Conservation (phyloP, 2,113 vertebrate genomes). For the Cottus gobio region DNA sequence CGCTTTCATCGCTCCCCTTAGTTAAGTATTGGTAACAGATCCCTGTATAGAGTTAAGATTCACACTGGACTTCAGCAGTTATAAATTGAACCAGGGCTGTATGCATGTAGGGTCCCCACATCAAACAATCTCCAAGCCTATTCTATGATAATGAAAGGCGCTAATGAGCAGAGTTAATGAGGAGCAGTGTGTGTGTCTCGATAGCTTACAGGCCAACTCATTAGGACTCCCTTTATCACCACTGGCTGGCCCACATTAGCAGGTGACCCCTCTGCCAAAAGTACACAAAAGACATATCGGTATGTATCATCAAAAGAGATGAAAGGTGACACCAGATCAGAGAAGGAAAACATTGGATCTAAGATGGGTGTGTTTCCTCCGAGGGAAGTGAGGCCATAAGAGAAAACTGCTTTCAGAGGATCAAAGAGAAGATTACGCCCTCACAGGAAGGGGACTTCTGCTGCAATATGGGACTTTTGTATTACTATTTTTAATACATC, state of each 20-base stretch:
- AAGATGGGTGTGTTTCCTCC: conserved; percentile 24
- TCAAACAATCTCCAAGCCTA: conserved; percentile 8
- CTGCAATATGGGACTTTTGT: not conserved
- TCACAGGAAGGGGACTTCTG: not conserved
- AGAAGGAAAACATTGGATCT: conserved; percentile 12
- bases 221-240: conserved; percentile 43
- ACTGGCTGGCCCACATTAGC: conserved; percentile 29
- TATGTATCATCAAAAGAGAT: conserved; percentile 22
- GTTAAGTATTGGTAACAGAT: conserved; percentile 5
- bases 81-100: not conserved
- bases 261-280: conserved; percentile 15
- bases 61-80: conserved; percentile 3
- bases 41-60: not conserved
- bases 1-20: not conserved
- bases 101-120: not conserved
- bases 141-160: conserved; percentile 20
- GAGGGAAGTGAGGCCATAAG: not conserved
- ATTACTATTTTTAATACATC: not conserved
- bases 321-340: conserved; percentile 40
- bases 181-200: conserved; percentile 12
- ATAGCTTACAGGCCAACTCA: conserved; percentile 21
- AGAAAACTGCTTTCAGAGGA: conserved; percentile 19
- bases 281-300: conserved; percentile 4
- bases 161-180: conserved; percentile 59
- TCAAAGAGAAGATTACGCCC: conserved; percentile 10